A percentile compares a stretch with the other conserved stretches of the same genome.
These are phyloP conservation scores for Sebastes minor DNA, from an alignment of 2,797 vertebrate species.

Conservation along the genomic window DNA sequence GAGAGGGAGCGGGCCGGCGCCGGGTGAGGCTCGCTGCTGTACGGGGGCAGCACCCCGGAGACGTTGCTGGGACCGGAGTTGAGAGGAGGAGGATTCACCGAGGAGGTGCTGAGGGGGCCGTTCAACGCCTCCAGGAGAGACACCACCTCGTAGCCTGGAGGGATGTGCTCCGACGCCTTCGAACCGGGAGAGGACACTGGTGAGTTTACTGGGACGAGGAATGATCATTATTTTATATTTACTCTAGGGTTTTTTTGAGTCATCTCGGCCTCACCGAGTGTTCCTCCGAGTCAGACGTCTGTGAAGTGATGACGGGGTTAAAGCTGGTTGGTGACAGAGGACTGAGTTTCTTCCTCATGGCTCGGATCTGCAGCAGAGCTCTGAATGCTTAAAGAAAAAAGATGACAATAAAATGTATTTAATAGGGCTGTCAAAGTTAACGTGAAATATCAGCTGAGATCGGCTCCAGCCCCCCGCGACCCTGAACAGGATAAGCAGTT, in stretches of 20 bases:
- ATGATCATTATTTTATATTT: background rate
- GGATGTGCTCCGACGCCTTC: slow-evolving; percentile 95
- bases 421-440: no score
- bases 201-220: background rate
- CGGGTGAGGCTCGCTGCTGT: slow-evolving; percentile 86
- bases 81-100: slow-evolving; percentile 83
- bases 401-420: background rate
- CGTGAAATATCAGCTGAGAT: no score
- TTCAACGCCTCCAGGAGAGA: slow-evolving; percentile 97
- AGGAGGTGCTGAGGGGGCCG: slow-evolving; percentile 90
- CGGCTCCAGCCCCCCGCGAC: no score
- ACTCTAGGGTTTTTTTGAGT: background rate
- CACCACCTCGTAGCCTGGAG: slow-evolving; percentile 94
- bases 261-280: slow-evolving; percentile 84
- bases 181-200: background rate
- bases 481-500: no score
- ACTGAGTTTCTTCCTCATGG: slow-evolving; percentile 95
- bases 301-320: slow-evolving; percentile 94
- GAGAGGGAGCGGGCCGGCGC: slow-evolving; percentile 84
- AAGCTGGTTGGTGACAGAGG: slow-evolving; percentile 90
- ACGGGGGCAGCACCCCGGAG: slow-evolving; percentile 85
- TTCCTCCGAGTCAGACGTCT: slow-evolving; percentile 96
- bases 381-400: slow-evolving; percentile 87
- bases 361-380: slow-evolving; percentile 97
- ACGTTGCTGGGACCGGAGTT: slow-evolving; percentile 84